Base-by-base conservation (phyloP, 2,888 invertebrate genomes). In the Meliscaeva auricollis region DNA sequence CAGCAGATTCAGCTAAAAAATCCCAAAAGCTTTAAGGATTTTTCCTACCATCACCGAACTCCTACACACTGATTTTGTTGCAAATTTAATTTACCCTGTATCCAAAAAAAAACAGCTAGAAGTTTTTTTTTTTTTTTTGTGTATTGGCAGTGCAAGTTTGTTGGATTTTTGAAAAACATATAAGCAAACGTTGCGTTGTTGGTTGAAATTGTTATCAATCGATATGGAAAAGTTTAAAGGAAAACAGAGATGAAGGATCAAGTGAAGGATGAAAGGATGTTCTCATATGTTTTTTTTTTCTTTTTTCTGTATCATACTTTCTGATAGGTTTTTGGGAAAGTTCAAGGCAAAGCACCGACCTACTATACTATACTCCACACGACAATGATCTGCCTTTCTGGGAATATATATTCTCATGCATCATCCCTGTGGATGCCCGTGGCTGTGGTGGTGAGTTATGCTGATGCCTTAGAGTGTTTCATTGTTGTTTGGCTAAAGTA, bases 1-100 rank as follows among this genome's bases (percentile, higher is more conserved):
- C 13, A 32, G 68, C 84, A 84, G 84, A 84, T 80, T 84, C 84
- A 84, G 84, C 84, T 1, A 9, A 22, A 35, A 48, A 54, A 35
- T 50, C 44, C 35, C 66, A 66, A 66, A 35, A 66, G 66, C 66
- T 66, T 48, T 17, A 11, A 2, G 30, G 17, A 35, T 58, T 11
- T 35, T 32, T 17, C 0, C 2, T 20, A 0, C 9, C 9, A 4
- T 35, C 8, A 1, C n/a, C 7, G 9, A 54, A 1, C 15, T 17
- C 11, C 15, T n/a, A n/a, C 4, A 54, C 41, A 60, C 50, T 41
- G 41, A 41, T 44, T n/a, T n/a, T n/a, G n/a, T 44, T 26, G 5
- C 9, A 41, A 60, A 60, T 60, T 41, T 60, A 60, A 44, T 62
- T 26, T 44, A 44, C 26, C 22, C 20, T n/a, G n/a, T n/a, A n/a